phyloP scores from a whole-genome alignment of 2,797 vertebrate genomes.

The Aselliscus stoliczkanus region DNA sequence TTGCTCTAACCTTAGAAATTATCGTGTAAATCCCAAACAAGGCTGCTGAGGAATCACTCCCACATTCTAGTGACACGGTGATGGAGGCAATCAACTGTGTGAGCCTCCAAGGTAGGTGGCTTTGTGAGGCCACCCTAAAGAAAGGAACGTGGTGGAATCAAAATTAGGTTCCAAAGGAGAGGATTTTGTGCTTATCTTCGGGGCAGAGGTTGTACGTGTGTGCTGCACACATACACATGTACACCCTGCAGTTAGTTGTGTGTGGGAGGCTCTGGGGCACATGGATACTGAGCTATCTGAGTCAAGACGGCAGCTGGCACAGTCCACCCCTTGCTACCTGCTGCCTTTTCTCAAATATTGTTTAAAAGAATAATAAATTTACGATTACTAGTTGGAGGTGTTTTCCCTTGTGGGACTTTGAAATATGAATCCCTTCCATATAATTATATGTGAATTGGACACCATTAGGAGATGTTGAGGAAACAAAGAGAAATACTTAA shows the following conservation, averaged over 20 bases:
- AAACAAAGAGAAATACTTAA: not conserved
- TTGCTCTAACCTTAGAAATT: not conserved
- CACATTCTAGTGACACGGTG: rapidly evolving
- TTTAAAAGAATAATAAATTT: not conserved
- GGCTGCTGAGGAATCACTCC: not conserved
- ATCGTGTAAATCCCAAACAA: rapidly evolving
- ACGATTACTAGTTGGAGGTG: not conserved
- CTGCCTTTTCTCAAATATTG: not conserved
- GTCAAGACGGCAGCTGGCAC: not conserved
- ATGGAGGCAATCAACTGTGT: not conserved
- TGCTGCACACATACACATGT: rapidly evolving
- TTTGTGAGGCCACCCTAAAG: not conserved
- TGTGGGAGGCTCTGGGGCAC: no score
- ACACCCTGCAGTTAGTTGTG: rapidly evolving
- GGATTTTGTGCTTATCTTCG: not conserved
- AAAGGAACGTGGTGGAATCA: not conserved
- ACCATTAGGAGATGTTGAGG: not conserved
- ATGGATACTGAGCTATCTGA: rapidly evolving
- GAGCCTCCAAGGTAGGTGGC: not conserved
- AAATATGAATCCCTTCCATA: not conserved
- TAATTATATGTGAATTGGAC: not conserved
- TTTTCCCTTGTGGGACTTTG: not conserved
- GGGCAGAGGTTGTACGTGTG: not conserved
- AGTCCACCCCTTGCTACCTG: not conserved
- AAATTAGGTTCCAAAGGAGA: not conserved